Conservation (phyloP, 2,113 vertebrate genomes). For the Halichoeres trimaculatus region DNA sequence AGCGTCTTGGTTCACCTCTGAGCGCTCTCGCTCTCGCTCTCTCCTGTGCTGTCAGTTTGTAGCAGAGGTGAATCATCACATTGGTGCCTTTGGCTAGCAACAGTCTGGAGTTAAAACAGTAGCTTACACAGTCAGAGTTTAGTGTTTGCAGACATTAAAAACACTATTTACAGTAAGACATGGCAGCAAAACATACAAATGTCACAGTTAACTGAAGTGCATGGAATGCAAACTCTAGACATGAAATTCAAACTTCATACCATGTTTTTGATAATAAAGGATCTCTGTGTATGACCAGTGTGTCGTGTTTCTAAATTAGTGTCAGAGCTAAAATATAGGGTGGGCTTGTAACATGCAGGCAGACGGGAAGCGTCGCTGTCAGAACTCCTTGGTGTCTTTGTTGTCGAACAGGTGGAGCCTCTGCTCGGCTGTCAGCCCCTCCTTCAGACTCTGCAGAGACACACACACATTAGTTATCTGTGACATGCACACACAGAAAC, state of each 20-base stretch:
- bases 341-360: slow-evolving; percentile 80
- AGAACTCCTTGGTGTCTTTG: slow-evolving; percentile 87
- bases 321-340: slow-evolving; percentile 81
- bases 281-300: slow-evolving; percentile 83
- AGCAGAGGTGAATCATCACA: slow-evolving; percentile 64
- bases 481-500: slow-evolving; percentile 7
- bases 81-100: slow-evolving; percentile 79
- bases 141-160: slow-evolving; percentile 83
- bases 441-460: slow-evolving; percentile 83
- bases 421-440: slow-evolving; percentile 87
- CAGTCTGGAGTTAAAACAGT: slow-evolving; percentile 85
- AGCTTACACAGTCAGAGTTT: slow-evolving; percentile 86
- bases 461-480: no score
- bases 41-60: slow-evolving; percentile 61
- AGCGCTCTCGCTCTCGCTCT: slow-evolving; percentile 47
- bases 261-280: slow-evolving; percentile 79
- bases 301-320: slow-evolving; percentile 80
- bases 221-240: slow-evolving; percentile 84
- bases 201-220: slow-evolving; percentile 88
- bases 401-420: slow-evolving; percentile 87
- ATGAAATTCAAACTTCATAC: slow-evolving; percentile 84
- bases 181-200: slow-evolving; percentile 61
- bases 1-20: slow-evolving; percentile 49
- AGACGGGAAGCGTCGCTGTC: slow-evolving; percentile 58
- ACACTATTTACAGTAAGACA: slow-evolving; percentile 87